Evolutionary conservation across 1,140 invertebrate genomes (phyloP).

Genomic region (Dreissena rostriformis): DNA sequence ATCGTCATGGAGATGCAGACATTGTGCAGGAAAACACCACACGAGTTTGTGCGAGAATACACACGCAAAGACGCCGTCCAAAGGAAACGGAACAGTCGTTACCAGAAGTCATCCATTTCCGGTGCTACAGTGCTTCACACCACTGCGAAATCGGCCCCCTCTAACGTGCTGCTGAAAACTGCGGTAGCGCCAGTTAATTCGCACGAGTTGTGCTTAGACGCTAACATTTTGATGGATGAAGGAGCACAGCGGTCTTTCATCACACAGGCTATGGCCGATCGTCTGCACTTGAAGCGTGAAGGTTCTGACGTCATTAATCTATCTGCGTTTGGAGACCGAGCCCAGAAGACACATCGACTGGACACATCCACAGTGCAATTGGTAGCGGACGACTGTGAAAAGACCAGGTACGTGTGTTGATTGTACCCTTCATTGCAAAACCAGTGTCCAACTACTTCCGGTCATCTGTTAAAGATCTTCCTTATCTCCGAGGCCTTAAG

Average conservation of each 20-base stretch:
- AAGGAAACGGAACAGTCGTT: neutral
- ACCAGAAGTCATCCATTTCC: neutral
- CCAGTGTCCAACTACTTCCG: neutral
- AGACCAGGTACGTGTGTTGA: constrained; percentile 28
- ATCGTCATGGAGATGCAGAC: constrained; percentile 5
- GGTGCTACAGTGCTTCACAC: constrained; percentile 17
- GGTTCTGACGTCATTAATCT: constrained; percentile 14
- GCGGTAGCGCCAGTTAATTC: neutral
- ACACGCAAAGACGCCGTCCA: neutral
- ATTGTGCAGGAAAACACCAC: constrained; percentile 13
- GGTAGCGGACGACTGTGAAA: neutral
- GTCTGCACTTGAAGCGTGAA: neutral
- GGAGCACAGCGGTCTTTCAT: constrained; percentile 26
- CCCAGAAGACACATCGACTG: neutral
- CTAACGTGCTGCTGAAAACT: neutral
- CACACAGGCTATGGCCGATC: neutral
- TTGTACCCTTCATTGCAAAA: constrained; percentile 14
- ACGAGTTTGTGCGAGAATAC: constrained; percentile 11
- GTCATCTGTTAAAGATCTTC: neutral
- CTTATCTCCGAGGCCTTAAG: constrained; percentile 30
- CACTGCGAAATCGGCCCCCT: neutral
- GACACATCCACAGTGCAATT: constrained; percentile 5
- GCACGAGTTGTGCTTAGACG: neutral
- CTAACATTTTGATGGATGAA: constrained; percentile 52
- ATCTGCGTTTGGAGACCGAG: constrained; percentile 1